These are phyloP conservation scores for Pseudobourletiella spinata DNA, from an alignment of 1,140 invertebrate species.

Conservation along the genomic window DNA sequence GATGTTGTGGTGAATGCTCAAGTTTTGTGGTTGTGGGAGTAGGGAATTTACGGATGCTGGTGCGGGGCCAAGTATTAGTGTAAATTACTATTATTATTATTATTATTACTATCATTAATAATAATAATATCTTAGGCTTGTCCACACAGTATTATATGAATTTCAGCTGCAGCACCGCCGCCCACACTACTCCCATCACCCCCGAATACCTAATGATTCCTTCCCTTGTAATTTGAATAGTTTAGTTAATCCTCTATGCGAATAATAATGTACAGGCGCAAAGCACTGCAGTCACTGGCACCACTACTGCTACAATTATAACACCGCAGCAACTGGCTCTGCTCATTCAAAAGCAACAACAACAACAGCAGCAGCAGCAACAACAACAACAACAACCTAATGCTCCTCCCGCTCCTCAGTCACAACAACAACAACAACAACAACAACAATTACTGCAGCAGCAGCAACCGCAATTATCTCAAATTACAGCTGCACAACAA, in stretches of 20 bases:
- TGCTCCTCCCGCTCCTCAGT: too few relatives aligned
- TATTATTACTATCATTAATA: too few relatives aligned
- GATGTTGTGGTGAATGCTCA: too few relatives aligned
- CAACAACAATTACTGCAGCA: neutral
- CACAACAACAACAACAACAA: slow-evolving; percentile 4
- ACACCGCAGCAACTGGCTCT: slow-evolving; percentile 43
- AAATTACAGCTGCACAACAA: too few relatives aligned
- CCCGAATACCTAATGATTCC: too few relatives aligned
- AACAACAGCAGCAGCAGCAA: slow-evolving; percentile 36
- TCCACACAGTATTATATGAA: too few relatives aligned
- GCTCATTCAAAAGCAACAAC: slow-evolving; percentile 38
- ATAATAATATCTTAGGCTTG: too few relatives aligned
- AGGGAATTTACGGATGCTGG: neutral
- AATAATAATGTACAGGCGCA: slow-evolving; percentile 6
- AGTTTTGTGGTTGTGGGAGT: neutral
- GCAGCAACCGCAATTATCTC: too few relatives aligned
- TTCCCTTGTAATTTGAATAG: too few relatives aligned
- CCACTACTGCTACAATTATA: slow-evolving; percentile 39
- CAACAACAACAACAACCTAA: slow-evolving; percentile 7
- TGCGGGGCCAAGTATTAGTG: neutral
- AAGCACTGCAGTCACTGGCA: slow-evolving; percentile 2
- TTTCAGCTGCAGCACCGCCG: too few relatives aligned
- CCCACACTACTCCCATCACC: too few relatives aligned
- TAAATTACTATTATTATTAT: too few relatives aligned
- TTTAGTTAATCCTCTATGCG: neutral